phyloP scores from a whole-genome alignment of 1,140 invertebrate genomes.

The Microplitis demolitor region DNA sequence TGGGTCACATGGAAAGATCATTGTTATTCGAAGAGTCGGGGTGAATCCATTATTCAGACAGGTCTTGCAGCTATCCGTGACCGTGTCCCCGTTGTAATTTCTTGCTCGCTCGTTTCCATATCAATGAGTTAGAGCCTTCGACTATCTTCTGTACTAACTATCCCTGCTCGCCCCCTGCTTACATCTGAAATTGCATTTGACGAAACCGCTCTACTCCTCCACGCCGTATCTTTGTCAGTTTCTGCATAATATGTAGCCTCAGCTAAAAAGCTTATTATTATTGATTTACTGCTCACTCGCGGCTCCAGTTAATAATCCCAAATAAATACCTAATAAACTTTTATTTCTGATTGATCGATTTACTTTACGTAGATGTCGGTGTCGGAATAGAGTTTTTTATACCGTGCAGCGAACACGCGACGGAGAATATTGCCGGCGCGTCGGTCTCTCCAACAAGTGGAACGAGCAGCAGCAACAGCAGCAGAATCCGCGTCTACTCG shows the following conservation, averaged over 20 bases:
- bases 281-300: not conserved
- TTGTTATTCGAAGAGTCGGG: conserved; percentile 52
- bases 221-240: too few relatives aligned
- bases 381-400: too few relatives aligned
- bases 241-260: not conserved
- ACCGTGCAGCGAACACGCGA: too few relatives aligned
- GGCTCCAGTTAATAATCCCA: too few relatives aligned
- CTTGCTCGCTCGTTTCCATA: conserved; percentile 53
- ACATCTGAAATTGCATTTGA: conserved; percentile 25
- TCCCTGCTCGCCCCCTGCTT: not conserved
- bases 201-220: not conserved
- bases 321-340: not conserved
- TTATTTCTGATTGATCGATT: not conserved
- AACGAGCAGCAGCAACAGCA: conserved; percentile 5
- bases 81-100: conserved; percentile 51
- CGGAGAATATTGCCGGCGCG: too few relatives aligned
- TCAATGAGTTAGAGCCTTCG: conserved; percentile 40
- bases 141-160: not conserved
- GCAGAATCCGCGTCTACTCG: too few relatives aligned
- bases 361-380: not conserved
- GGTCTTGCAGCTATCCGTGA: conserved; percentile 46
- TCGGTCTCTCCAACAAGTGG: conserved; percentile 26
- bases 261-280: not conserved
- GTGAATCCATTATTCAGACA: conserved; percentile 53
- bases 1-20: conserved; percentile 45